Evolutionary conservation across 1,140 invertebrate species (phyloP).

Genomic region (Andricus grossulariae): DNA sequence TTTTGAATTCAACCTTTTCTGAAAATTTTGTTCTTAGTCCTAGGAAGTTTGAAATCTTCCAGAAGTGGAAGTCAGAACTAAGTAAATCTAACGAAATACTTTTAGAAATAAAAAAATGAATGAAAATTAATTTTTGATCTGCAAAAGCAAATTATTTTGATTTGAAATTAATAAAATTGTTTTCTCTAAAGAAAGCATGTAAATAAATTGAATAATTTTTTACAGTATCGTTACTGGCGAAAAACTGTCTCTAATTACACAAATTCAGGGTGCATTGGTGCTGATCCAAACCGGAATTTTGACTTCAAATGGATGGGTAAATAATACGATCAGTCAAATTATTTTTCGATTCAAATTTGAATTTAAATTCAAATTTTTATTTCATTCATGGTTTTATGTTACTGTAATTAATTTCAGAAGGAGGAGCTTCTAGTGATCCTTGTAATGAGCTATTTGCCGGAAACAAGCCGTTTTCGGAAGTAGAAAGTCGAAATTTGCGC

Average conservation of each 20-base stretch:
- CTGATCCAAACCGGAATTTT: not conserved
- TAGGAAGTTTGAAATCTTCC: no score
- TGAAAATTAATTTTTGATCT: no score
- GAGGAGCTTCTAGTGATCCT: not conserved
- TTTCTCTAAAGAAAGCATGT: no score
- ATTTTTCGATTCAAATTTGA: no score
- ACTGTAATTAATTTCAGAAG: not conserved
- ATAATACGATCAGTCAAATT: not conserved
- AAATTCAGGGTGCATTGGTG: not conserved
- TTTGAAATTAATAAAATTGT: no score
- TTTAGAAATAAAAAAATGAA: no score
- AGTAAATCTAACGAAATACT: no score
- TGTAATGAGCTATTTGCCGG: not conserved
- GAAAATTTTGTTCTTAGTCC: no score
- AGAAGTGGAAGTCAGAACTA: no score
- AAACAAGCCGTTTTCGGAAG: not conserved
- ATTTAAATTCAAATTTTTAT: no score
- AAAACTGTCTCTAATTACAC: not conserved
- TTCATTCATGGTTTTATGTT: not conserved
- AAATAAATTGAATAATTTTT: not conserved
- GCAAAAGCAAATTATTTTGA: no score
- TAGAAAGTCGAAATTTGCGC: not conserved
- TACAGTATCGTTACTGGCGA: slow-evolving; percentile 59
- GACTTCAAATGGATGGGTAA: not conserved
- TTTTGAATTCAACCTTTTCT: no score